Conservation (phyloP, 37 sponge, comb jelly and placozoan genomes). For the Axinella damicornis region DNA sequence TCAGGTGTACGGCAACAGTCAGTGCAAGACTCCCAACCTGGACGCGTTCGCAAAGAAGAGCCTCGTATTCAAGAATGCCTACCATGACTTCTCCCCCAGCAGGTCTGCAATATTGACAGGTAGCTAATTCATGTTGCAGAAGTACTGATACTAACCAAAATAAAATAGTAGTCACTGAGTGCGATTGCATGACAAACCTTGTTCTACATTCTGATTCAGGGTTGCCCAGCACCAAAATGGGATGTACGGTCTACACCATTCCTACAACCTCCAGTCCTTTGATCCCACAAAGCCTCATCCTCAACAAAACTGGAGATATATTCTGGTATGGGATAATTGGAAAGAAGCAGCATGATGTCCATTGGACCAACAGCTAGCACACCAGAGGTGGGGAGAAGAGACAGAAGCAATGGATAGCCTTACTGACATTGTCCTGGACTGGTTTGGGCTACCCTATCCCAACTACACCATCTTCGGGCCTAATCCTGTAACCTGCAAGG, state of each 20-base stretch:
- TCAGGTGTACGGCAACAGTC: slow-evolving; percentile 43
- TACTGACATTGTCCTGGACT: slow-evolving; percentile 73
- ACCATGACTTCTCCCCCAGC: slow-evolving; percentile 76
- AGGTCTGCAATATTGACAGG: slow-evolving; percentile 69
- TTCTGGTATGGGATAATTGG: slow-evolving; percentile 72
- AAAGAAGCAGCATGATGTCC: slow-evolving; percentile 71
- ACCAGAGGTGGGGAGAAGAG: slow-evolving; percentile 38
- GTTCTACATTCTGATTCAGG: too few species aligned
- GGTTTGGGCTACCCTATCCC: slow-evolving; percentile 60
- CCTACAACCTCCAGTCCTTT: slow-evolving; percentile 54
- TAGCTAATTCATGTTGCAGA: too few species aligned
- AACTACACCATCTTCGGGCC: slow-evolving; percentile 34
- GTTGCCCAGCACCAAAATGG: too few species aligned
- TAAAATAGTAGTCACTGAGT: too few species aligned
- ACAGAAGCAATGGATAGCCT: slow-evolving; percentile 44
- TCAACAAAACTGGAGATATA: slow-evolving; percentile 51
- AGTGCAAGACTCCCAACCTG: slow-evolving; percentile 57
- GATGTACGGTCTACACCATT: slow-evolving; percentile 72
- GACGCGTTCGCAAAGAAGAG: slow-evolving; percentile 48
- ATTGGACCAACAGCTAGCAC: slow-evolving; percentile 47
- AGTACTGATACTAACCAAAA: too few species aligned
- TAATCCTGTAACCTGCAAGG: slow-evolving; percentile 28
- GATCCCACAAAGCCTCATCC: slow-evolving; percentile 55
- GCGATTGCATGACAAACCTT: too few species aligned
- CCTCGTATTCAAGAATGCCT: slow-evolving; percentile 45